These are phyloP conservation scores for Synanthedon tipuliformis DNA, from an alignment of 2,888 invertebrate species.

Conservation along the genomic window DNA sequence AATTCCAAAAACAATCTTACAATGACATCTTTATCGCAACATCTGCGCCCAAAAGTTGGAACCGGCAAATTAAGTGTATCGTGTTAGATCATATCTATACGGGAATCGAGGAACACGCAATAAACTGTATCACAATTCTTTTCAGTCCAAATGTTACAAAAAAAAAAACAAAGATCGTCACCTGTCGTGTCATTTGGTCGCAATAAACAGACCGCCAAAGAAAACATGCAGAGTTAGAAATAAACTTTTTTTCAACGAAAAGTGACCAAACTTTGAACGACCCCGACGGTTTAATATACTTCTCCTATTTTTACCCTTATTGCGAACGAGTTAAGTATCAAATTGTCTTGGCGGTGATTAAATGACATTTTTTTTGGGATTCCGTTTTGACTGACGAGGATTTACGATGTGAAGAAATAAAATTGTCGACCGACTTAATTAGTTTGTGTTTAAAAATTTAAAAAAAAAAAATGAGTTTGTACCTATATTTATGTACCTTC, in stretches of 20 bases:
- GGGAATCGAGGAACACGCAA: constrained; percentile 41
- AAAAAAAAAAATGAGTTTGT: constrained; percentile 8
- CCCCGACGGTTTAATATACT: neutral
- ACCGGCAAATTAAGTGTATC: constrained; percentile 53
- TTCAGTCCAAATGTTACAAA: constrained; percentile 25
- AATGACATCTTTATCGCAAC: constrained; percentile 40
- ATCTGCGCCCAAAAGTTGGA: constrained; percentile 43
- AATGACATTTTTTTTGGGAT: constrained; percentile 17
- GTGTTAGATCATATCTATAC: constrained; percentile 34
- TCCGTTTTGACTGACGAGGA: constrained; percentile 63
- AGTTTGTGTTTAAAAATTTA: constrained; percentile 41
- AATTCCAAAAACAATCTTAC: constrained; percentile 10
- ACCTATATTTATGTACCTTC: neutral
- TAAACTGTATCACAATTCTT: constrained; percentile 65
- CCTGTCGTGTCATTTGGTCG: constrained; percentile 70
- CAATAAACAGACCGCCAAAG: constrained; percentile 65
- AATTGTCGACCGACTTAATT: constrained; percentile 56
- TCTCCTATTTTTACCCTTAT: constrained; percentile 9
- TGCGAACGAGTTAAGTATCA: constrained; percentile 1
- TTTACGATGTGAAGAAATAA: constrained; percentile 68
- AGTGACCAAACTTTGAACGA: constrained; percentile 42
- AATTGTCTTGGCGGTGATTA: constrained; percentile 6
- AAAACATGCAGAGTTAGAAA: constrained; percentile 48
- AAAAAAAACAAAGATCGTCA: constrained; percentile 56
- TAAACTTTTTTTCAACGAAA: constrained; percentile 44